phyloP scores from a whole-genome alignment of 2,888 invertebrate genomes.

The Rosalia funebris region DNA sequence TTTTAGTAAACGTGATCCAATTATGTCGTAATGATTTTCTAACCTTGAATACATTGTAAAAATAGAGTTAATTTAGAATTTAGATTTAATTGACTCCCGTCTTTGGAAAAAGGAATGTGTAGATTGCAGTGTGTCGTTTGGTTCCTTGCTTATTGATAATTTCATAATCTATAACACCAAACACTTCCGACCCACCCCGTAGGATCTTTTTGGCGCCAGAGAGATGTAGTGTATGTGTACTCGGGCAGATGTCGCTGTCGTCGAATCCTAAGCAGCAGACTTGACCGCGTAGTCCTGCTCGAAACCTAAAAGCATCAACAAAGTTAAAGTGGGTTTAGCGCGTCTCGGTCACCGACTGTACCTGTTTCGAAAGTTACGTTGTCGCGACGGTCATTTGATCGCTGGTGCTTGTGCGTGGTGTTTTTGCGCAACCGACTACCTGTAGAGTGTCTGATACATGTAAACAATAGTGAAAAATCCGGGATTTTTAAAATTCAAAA shows the following conservation, averaged over 20 bases:
- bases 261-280: not conserved
- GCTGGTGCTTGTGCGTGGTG: conserved; percentile 28
- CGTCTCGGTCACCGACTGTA: conserved; percentile 2
- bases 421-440: conserved; percentile 40
- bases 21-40: too few relatives aligned
- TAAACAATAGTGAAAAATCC: conserved; percentile 38
- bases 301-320: conserved; percentile 17
- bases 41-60: too few relatives aligned
- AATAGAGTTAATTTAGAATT: too few relatives aligned
- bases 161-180: too few relatives aligned
- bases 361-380: conserved; percentile 16
- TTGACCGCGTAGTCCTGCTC: conserved; percentile 23
- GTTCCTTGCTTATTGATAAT: too few relatives aligned
- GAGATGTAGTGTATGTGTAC: not conserved
- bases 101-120: too few relatives aligned
- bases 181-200: conserved; percentile 4
- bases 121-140: too few relatives aligned
- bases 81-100: too few relatives aligned
- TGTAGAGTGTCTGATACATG: conserved; percentile 40
- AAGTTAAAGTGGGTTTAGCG: conserved; percentile 23
- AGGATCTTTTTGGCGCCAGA: conserved; percentile 8
- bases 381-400: conserved; percentile 9
- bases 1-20: too few relatives aligned
- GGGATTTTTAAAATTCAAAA: conserved; percentile 32
- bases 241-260: conserved; percentile 15